A percentile compares a stretch with the other conserved stretches of the same genome.
phyloP scores from a whole-genome alignment of 2,113 vertebrate species.

The Microcebus ravelobensis region DNA sequence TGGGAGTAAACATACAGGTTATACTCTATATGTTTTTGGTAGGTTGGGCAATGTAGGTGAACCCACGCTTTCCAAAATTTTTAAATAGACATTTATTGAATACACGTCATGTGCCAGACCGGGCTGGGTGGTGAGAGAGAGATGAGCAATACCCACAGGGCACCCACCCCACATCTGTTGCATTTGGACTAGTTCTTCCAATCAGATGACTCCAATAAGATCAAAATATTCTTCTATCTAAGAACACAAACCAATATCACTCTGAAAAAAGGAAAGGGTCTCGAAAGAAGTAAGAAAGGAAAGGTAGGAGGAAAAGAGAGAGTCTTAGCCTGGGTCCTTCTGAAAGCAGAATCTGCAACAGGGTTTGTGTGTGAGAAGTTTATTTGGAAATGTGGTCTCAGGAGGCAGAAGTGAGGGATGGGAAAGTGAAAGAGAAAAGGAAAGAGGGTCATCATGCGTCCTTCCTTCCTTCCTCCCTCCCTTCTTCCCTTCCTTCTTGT shows the following conservation, averaged over 20 bases:
- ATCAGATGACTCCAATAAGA: neutral
- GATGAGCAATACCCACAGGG: neutral
- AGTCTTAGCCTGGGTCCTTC: neutral
- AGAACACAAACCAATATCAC: neutral
- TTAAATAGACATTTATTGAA: neutral
- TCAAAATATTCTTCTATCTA: neutral
- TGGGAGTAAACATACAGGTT: neutral
- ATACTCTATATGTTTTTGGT: neutral
- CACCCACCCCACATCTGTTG: too few species aligned
- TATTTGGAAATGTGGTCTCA: neutral
- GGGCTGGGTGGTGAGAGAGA: neutral
- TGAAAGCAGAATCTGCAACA: neutral
- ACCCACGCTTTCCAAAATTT: neutral
- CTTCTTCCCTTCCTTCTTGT: neutral
- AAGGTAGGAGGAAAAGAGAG: neutral
- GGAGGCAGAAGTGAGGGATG: neutral
- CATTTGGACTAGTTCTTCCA: neutral
- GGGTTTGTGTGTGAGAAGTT: neutral
- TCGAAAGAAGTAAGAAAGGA: neutral
- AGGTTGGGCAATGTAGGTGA: neutral
- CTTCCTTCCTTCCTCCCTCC: neutral
- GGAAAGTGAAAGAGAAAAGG: neutral
- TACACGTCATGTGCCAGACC: accelerated
- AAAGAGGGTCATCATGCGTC: neutral
- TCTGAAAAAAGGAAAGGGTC: neutral